Percentiles rank a stretch among this genome's conserved stretches.
These are phyloP conservation scores for Mayetiola destructor DNA, from an alignment of 2,888 invertebrate genomes.

Conservation along the genomic window DNA sequence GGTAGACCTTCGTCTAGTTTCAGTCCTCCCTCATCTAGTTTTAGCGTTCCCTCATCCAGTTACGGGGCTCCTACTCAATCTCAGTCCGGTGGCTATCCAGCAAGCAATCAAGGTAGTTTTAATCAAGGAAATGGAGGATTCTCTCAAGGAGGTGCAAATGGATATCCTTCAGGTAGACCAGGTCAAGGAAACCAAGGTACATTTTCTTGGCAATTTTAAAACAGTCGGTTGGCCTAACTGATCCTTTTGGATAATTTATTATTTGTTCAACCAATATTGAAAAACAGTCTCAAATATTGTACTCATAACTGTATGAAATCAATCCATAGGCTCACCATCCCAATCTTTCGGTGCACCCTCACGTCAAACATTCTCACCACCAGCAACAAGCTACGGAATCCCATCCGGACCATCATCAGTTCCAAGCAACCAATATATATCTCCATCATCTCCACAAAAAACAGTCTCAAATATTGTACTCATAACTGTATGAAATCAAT, in stretches of 20 bases:
- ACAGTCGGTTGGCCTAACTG: too few relatives aligned
- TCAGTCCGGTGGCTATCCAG: too few relatives aligned
- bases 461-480: neutral
- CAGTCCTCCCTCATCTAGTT: neutral
- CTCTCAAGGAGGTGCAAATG: neutral
- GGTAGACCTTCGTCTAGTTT: too few relatives aligned
- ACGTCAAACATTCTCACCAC: neutral
- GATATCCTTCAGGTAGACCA: neutral
- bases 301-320: too few relatives aligned
- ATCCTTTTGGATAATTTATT: too few relatives aligned
- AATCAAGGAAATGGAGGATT: conserved; percentile 20
- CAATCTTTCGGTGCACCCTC: conserved; percentile 36
- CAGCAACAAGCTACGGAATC: neutral
- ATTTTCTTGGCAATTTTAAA: too few relatives aligned
- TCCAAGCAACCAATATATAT: neutral
- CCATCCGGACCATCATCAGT: neutral
- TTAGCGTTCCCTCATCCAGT: neutral
- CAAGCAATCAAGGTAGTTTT: too few relatives aligned
- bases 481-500: too few relatives aligned
- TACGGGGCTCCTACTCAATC: too few relatives aligned
- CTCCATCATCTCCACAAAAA: neutral
- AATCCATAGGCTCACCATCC: neutral
- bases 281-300: too few relatives aligned
- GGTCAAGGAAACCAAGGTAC: neutral
- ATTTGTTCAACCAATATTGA: too few relatives aligned